phyloP scores from a whole-genome alignment of 2,797 vertebrate species.

The Mormyrops boulengeri region DNA sequence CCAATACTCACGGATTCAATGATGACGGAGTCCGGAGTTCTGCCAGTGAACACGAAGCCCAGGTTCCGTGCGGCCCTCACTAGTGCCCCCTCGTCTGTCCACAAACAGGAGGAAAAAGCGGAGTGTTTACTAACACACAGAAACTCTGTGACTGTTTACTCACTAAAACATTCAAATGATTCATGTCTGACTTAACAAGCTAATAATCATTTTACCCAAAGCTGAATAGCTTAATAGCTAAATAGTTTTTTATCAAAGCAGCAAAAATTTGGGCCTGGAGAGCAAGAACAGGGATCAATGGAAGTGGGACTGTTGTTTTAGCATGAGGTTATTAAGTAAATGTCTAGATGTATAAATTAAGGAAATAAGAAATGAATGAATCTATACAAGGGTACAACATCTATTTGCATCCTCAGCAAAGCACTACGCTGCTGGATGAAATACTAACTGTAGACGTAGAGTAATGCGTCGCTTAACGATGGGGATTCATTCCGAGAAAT shows the following conservation, averaged over 20 bases:
- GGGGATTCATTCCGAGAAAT: neutral
- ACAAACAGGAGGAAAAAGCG: neutral
- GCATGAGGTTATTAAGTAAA: neutral
- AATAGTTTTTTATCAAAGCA: neutral
- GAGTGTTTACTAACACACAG: neutral
- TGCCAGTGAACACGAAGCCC: slow-evolving; percentile 70
- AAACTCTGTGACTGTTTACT: neutral
- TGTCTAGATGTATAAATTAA: neutral
- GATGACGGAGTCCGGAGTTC: slow-evolving; percentile 72
- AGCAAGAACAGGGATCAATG: neutral
- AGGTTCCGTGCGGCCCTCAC: slow-evolving; percentile 70
- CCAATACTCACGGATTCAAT: slow-evolving; percentile 66
- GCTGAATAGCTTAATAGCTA: neutral
- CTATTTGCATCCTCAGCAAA: neutral
- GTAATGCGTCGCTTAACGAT: neutral
- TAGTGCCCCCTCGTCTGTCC: slow-evolving; percentile 68
- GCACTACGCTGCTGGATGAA: neutral
- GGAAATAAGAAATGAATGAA: neutral
- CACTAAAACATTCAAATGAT: neutral
- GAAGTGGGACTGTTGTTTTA: neutral
- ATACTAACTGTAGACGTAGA: neutral
- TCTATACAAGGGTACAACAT: neutral
- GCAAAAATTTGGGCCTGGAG: neutral
- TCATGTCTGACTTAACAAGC: neutral
- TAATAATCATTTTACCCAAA: neutral